phyloP scores from a whole-genome alignment of 2,888 invertebrate species.

The Alloplasta piceator region DNA sequence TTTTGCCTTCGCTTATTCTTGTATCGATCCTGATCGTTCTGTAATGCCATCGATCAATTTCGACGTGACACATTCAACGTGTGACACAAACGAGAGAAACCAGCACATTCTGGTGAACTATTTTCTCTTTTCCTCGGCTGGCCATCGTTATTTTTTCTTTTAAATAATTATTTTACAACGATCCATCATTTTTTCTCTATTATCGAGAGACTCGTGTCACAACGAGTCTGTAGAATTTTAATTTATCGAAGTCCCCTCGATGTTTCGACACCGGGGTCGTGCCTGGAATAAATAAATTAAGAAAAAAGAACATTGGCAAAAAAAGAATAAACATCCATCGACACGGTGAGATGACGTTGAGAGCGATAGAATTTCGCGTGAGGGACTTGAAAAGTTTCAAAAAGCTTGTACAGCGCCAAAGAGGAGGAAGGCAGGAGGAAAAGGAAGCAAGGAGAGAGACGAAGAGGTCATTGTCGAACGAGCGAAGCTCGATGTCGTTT shows the following conservation, averaged over 20 bases:
- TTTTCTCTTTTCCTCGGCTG: background rate
- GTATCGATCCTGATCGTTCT: slow-evolving; percentile 58
- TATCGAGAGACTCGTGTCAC: slow-evolving; percentile 56
- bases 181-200: slow-evolving; percentile 62
- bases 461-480: slow-evolving; percentile 50
- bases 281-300: slow-evolving; percentile 29
- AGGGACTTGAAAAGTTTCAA: slow-evolving; percentile 20
- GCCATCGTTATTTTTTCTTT: slow-evolving; percentile 17
- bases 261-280: slow-evolving; percentile 36
- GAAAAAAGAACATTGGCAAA: background rate
- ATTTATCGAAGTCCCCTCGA: slow-evolving; percentile 30
- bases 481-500: slow-evolving; percentile 15
- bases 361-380: slow-evolving; percentile 1
- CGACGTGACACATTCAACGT: slow-evolving; percentile 46
- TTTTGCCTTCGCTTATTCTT: slow-evolving; percentile 52
- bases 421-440: background rate
- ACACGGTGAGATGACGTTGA: slow-evolving; percentile 19
- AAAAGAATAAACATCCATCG: slow-evolving; percentile 48
- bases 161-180: slow-evolving; percentile 23
- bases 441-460: background rate
- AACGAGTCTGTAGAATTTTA: slow-evolving; percentile 55
- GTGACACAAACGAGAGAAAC: slow-evolving; percentile 53
- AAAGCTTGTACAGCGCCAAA: background rate
- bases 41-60: slow-evolving; percentile 65
- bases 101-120: background rate